These are phyloP conservation scores for Agonopterix alstromeriana DNA, from an alignment of 2,888 invertebrate species.

Conservation along the genomic window DNA sequence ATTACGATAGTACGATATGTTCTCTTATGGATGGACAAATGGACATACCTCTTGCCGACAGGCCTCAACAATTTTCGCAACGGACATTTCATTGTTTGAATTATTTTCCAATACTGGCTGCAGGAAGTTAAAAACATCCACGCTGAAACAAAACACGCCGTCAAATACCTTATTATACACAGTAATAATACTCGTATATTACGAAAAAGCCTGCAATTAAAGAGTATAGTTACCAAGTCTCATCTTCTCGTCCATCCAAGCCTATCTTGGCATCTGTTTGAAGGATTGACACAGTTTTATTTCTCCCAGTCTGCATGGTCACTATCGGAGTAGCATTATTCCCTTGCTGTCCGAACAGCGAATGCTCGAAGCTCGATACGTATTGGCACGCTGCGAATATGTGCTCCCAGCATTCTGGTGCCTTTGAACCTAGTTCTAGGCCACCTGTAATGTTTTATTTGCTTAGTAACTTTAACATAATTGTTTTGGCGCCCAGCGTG, in stretches of 20 bases:
- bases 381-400: slow-evolving; percentile 96
- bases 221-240: slow-evolving; percentile 80
- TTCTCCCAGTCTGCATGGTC: slow-evolving; percentile 80
- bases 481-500: slow-evolving; percentile 8
- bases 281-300: slow-evolving; percentile 77
- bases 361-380: slow-evolving; percentile 93
- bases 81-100: slow-evolving; percentile 78
- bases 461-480: neutral
- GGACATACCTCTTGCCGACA: slow-evolving; percentile 68
- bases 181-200: no score
- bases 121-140: slow-evolving; percentile 90
- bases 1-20: no score
- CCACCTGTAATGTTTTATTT: slow-evolving; percentile 70
- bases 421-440: slow-evolving; percentile 93
- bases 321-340: slow-evolving; percentile 80
- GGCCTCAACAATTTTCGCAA: slow-evolving; percentile 82
- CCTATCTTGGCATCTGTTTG: slow-evolving; percentile 77
- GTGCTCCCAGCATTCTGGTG: slow-evolving; percentile 96
- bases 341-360: slow-evolving; percentile 90
- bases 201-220: neutral
- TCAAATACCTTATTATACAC: no score
- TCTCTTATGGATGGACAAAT: slow-evolving; percentile 4
- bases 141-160: slow-evolving; percentile 61
- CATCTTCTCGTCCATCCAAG: slow-evolving; percentile 78
- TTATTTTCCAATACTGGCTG: slow-evolving; percentile 83